phyloP scores from a whole-genome alignment of 2,113 vertebrate genomes.

The Vulpes lagopus region DNA sequence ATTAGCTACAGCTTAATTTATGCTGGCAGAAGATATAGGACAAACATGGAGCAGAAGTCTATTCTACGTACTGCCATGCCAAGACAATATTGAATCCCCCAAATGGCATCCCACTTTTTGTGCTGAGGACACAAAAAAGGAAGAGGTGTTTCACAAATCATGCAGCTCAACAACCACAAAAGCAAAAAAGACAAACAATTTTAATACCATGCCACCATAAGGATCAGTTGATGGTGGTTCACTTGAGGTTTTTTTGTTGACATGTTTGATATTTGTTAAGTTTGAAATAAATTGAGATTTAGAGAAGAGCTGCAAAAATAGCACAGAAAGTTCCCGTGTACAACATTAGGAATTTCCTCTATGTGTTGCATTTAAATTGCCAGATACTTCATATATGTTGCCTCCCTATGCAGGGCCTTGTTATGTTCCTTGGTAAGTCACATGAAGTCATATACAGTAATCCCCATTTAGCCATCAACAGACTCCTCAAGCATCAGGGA shows the following conservation, averaged over 20 bases:
- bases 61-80: no score
- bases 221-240: background rate
- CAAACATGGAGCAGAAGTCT: background rate
- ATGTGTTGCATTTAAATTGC: background rate
- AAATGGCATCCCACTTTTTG: background rate
- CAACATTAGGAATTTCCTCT: slow-evolving; percentile 24
- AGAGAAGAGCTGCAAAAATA: background rate
- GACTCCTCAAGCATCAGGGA: background rate
- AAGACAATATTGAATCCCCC: background rate
- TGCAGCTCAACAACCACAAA: background rate
- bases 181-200: background rate
- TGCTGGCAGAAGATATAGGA: background rate
- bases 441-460: background rate
- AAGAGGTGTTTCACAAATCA: background rate
- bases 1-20: background rate
- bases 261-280: background rate
- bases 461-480: slow-evolving; percentile 20
- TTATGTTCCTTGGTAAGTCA: background rate
- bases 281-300: background rate
- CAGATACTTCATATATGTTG: background rate
- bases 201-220: background rate
- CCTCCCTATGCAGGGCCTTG: background rate
- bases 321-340: background rate
- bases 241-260: background rate
- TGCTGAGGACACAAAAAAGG: background rate